Evolutionary conservation across 2,113 vertebrate species (phyloP).

Genomic region (Reinhardtius hippoglossoides): DNA sequence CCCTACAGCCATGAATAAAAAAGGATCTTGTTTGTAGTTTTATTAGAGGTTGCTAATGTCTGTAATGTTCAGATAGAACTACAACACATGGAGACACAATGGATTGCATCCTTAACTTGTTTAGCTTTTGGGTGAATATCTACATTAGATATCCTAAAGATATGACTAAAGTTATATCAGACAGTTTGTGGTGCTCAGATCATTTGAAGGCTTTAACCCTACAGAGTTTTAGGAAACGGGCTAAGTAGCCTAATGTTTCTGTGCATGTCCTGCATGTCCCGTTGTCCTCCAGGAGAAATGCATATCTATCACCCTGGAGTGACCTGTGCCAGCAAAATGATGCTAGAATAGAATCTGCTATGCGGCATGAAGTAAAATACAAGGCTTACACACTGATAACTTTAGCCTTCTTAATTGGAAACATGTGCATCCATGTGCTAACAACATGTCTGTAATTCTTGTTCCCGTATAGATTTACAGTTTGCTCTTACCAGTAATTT

Average conservation of each 20-base stretch:
- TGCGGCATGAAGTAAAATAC: not conserved
- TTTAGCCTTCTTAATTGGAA: not conserved
- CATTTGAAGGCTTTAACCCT: too few relatives aligned
- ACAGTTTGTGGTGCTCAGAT: too few relatives aligned
- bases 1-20: too few relatives aligned
- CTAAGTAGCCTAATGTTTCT: not conserved
- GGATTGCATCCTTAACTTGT: too few relatives aligned
- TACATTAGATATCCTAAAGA: too few relatives aligned
- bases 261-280: not conserved
- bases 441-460: not conserved
- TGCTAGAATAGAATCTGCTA: slow-evolving; percentile 37
- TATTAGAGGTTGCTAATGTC: too few relatives aligned
- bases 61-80: too few relatives aligned
- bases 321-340: slow-evolving; percentile 42
- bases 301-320: slow-evolving; percentile 20
- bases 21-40: too few relatives aligned
- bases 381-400: not conserved
- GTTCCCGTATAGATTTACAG: not conserved
- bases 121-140: too few relatives aligned
- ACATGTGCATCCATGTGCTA: not conserved
- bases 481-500: not conserved
- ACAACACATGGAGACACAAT: too few relatives aligned
- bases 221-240: not conserved
- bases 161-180: too few relatives aligned
- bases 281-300: slow-evolving; percentile 11